A percentile compares a stretch with the other conserved stretches of the same genome.
phyloP scores from a whole-genome alignment of 1,140 invertebrate species.

The Neotoxoptera formosana region DNA sequence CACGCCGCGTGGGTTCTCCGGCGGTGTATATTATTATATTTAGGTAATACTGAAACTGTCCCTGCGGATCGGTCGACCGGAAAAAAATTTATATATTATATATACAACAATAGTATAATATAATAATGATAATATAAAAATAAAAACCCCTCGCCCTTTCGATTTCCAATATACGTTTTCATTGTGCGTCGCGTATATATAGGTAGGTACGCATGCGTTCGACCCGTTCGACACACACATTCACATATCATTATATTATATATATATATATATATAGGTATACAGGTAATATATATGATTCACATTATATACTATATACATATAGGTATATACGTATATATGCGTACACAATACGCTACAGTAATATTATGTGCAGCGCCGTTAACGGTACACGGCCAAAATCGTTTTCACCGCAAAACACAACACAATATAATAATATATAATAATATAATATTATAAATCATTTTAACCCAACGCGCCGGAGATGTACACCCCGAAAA shows the following conservation, averaged over 20 bases:
- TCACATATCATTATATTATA: too few relatives aligned
- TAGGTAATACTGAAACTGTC: slow-evolving; percentile 11
- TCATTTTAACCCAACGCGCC: slow-evolving; percentile 37
- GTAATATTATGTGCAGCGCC: slow-evolving; percentile 13
- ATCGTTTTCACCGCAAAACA: slow-evolving; percentile 3
- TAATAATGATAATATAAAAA: slow-evolving; percentile 1
- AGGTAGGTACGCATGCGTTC: too few relatives aligned
- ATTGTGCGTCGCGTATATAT: not conserved
- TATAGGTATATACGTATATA: too few relatives aligned
- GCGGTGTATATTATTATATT: not conserved
- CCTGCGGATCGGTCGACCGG: slow-evolving; percentile 36
- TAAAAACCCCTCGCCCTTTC: slow-evolving; percentile 42
- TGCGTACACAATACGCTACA: slow-evolving; percentile 6
- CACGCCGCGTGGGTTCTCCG: not conserved
- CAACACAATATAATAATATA: slow-evolving; percentile 5
- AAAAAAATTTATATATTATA: slow-evolving; percentile 24
- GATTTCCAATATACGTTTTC: slow-evolving; percentile 50
- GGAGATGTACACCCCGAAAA: slow-evolving; percentile 13
- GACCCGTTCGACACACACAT: not conserved
- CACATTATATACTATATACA: not conserved
- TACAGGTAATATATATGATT: too few relatives aligned
- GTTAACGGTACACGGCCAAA: slow-evolving; percentile 21
- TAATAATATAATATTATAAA: slow-evolving; percentile 10
- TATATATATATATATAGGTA: too few relatives aligned
- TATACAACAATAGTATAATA: too few relatives aligned